Evolutionary conservation across 2,797 vertebrate genomes (phyloP).

Genomic region (Pseudocheirus occidentalis): DNA sequence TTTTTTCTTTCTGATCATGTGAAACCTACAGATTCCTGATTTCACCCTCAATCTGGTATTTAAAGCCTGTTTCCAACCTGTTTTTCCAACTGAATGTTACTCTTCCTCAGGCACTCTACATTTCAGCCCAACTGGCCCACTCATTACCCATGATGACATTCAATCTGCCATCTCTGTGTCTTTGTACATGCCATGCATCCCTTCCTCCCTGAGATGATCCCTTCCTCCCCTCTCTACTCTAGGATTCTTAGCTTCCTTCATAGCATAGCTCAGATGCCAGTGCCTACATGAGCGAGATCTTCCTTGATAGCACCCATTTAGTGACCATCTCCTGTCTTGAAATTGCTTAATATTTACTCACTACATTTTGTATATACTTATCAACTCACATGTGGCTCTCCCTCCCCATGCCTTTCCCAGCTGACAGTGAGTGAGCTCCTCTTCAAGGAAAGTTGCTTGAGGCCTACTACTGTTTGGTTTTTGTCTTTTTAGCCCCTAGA

Average conservation of each 20-base stretch:
- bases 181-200: background rate
- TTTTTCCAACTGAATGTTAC: background rate
- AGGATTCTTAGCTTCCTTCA: background rate
- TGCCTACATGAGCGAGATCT: background rate
- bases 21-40: background rate
- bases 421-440: background rate
- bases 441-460: background rate
- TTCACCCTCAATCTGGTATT: background rate
- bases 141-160: background rate
- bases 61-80: background rate
- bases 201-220: background rate
- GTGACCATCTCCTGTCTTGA: background rate
- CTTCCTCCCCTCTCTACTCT: background rate
- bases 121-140: no score
- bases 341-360: background rate
- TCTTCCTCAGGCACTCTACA: background rate
- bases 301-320: background rate
- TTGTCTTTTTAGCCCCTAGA: background rate
- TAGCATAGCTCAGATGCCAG: background rate
- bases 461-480: background rate
- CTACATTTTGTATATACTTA: background rate
- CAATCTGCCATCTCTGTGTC: background rate
- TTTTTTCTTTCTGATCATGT: background rate
- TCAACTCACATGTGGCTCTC: accelerated
- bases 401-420: background rate